phyloP scores from a whole-genome alignment of 2,797 vertebrate species.

The Lacerta agilis region DNA sequence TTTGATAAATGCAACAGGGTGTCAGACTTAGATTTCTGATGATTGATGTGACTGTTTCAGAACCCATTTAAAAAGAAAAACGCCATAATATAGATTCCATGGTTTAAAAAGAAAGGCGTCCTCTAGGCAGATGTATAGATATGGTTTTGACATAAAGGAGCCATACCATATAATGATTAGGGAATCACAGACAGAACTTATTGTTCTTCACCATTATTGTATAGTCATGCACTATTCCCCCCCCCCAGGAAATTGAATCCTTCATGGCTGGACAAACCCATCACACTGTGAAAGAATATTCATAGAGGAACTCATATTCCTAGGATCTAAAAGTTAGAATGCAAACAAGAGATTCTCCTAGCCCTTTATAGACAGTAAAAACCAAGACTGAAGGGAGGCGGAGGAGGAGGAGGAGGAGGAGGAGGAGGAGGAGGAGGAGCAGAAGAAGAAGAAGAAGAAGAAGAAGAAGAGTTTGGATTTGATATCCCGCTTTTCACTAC shows the following conservation, averaged over 20 bases:
- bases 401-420: too few relatives aligned
- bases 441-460: too few relatives aligned
- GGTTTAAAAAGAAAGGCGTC: constrained; percentile 24
- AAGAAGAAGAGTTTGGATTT: too few relatives aligned
- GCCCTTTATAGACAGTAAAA: background rate
- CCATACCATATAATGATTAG: constrained; percentile 53
- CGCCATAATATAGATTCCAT: background rate
- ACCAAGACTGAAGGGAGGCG: background rate
- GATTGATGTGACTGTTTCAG: constrained; percentile 57
- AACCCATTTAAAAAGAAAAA: constrained; percentile 28
- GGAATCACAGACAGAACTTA: constrained; percentile 58
- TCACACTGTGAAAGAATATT: background rate
- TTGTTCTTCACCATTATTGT: constrained; percentile 66
- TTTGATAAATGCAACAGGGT: constrained; percentile 57
- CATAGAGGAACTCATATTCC: constrained; percentile 1
- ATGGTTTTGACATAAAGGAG: constrained; percentile 60
- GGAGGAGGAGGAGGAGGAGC: too few relatives aligned
- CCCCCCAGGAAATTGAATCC: background rate
- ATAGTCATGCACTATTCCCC: constrained; percentile 59
- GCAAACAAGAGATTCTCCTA: background rate
- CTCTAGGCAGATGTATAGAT: constrained; percentile 63
- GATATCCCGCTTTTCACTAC: too few relatives aligned
- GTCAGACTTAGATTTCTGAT: constrained; percentile 59
- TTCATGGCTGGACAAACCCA: background rate
- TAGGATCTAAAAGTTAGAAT: background rate